Percentiles rank a stretch among this genome's conserved stretches.
Conservation (phyloP, 2,888 invertebrate genomes). For the Diogma glabrata region DNA sequence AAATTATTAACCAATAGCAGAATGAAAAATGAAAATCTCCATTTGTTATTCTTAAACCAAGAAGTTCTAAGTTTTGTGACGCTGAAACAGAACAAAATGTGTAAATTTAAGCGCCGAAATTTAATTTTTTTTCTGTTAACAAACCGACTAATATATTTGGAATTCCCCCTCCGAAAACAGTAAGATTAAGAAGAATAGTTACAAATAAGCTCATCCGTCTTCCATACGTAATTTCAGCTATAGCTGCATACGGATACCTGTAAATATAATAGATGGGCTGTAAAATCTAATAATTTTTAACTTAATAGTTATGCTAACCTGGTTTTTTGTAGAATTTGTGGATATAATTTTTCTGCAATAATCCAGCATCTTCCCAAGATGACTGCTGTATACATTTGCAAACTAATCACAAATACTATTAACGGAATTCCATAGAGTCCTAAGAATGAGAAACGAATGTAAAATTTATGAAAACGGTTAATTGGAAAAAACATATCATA, state of each 20-base stretch:
- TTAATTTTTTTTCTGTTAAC: neutral
- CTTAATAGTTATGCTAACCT: constrained; percentile 30
- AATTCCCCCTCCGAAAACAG: constrained; percentile 65
- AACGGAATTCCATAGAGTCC: constrained; percentile 60
- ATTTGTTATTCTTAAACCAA: constrained; percentile 58
- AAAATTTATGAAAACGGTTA: no score
- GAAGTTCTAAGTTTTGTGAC: constrained; percentile 65
- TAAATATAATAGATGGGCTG: neutral
- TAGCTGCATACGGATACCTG: constrained; percentile 73
- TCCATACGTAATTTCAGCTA: constrained; percentile 70
- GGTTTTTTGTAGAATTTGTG: constrained; percentile 49
- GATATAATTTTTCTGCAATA: constrained; percentile 59
- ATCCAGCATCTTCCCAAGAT: constrained; percentile 73
- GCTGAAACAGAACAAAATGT: constrained; percentile 43
- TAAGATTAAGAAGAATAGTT: constrained; percentile 57
- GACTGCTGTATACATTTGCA: constrained; percentile 72
- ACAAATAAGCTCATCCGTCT: constrained; percentile 46
- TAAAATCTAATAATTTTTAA: constrained; percentile 4
- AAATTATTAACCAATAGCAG: constrained; percentile 71
- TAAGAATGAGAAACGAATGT: constrained; percentile 25
- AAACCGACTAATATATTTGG: constrained; percentile 69
- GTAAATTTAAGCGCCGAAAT: no score
- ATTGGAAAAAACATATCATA: no score
- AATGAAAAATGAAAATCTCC: constrained; percentile 56
- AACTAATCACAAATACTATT: constrained; percentile 49